A percentile compares a stretch with the other conserved stretches of the same genome.
phyloP scores from a whole-genome alignment of 2,888 invertebrate genomes.

The Isoperla grammatica region DNA sequence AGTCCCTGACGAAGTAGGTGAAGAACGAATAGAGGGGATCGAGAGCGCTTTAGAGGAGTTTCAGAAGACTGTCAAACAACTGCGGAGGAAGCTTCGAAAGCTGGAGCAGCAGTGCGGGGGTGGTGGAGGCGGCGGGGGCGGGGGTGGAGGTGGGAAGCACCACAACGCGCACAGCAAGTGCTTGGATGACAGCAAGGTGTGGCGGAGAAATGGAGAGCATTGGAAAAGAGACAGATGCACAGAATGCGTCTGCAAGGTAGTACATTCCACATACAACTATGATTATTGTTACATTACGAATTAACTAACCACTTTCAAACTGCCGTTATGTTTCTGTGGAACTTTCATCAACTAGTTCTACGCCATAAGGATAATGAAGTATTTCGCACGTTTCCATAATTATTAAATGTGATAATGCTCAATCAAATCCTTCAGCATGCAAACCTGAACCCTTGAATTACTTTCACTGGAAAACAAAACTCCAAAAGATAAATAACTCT shows the following conservation, averaged over 20 bases:
- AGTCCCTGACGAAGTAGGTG: constrained; percentile 41
- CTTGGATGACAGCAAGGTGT: constrained; percentile 43
- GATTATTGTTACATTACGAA: background rate
- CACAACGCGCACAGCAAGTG: constrained; percentile 40
- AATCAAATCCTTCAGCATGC: too few species aligned
- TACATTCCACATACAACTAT: background rate
- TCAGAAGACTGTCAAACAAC: constrained; percentile 48
- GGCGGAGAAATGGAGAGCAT: constrained; percentile 45
- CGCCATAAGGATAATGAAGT: too few species aligned
- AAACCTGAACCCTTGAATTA: too few species aligned
- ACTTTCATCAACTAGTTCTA: too few species aligned
- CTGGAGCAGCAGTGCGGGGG: constrained; percentile 41
- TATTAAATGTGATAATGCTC: too few species aligned
- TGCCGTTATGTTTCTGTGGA: too few species aligned
- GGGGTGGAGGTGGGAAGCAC: constrained; percentile 6
- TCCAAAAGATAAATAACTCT: too few species aligned
- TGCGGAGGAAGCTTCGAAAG: constrained; percentile 47
- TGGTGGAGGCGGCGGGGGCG: constrained; percentile 28
- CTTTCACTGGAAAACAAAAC: too few species aligned
- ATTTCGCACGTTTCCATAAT: too few species aligned
- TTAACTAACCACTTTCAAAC: too few species aligned
- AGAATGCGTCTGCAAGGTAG: constrained; percentile 46
- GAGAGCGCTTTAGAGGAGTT: constrained; percentile 50
- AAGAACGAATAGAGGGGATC: constrained; percentile 48
- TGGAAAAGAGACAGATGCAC: constrained; percentile 49